A percentile compares a stretch with the other conserved stretches of the same genome.
Evolutionary conservation across 2,888 invertebrate species (phyloP).

Genomic region (Sminthurinus aureus): DNA sequence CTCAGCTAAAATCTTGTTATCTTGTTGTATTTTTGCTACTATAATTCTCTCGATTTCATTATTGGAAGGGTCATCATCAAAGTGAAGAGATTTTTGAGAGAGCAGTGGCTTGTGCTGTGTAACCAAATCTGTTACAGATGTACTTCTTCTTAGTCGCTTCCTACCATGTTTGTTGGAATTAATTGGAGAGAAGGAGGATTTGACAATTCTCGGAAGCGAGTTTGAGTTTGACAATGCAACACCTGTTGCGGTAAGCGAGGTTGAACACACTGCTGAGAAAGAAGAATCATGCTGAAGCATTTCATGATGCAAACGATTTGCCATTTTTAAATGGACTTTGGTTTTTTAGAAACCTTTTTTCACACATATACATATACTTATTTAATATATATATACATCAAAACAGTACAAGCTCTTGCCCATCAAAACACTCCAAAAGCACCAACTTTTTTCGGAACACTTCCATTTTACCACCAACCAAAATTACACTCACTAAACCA

Average conservation of each 20-base stretch:
- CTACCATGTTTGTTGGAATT: conserved; percentile 59
- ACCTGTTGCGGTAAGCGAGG: conserved; percentile 60
- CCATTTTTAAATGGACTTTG: background rate
- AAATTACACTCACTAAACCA: background rate
- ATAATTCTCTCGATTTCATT: conserved; percentile 83
- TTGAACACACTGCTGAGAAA: conserved; percentile 56
- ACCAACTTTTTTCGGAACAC: background rate
- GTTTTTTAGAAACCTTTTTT: background rate
- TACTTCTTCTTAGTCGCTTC: conserved; percentile 59
- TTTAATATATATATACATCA: background rate
- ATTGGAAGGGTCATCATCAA: conserved; percentile 59
- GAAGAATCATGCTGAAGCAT: conserved; percentile 58
- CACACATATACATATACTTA: conserved; percentile 33
- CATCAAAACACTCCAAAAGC: conserved; percentile 5
- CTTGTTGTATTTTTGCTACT: conserved; percentile 93
- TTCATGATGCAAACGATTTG: conserved; percentile 48
- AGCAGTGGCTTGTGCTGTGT: conserved; percentile 50
- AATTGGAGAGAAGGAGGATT: conserved; percentile 60
- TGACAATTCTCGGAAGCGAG: conserved; percentile 60
- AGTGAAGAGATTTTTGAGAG: conserved; percentile 60
- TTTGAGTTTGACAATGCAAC: conserved; percentile 56
- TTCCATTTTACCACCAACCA: conserved; percentile 3
- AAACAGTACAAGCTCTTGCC: conserved; percentile 25
- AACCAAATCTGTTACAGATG: conserved; percentile 58
- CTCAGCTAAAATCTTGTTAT: conserved; percentile 79